Conservation (phyloP, 2,888 invertebrate genomes). For the Agelastica alni region DNA sequence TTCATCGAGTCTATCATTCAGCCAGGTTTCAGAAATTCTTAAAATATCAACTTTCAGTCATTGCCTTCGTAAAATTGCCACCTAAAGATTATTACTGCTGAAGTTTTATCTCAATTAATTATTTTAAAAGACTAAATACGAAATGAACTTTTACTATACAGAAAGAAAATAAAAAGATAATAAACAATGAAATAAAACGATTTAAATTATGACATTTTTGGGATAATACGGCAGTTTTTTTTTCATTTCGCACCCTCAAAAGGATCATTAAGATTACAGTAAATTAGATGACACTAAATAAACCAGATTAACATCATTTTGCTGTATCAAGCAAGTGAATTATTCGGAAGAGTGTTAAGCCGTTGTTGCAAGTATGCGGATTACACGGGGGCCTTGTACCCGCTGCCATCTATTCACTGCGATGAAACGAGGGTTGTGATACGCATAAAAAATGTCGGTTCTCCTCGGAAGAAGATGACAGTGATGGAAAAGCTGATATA, state of each 20-base stretch:
- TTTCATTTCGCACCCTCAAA: background rate
- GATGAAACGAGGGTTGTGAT: slow-evolving; percentile 17
- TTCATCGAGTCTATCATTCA: too few relatives aligned
- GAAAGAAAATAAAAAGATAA: too few relatives aligned
- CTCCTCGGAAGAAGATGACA: slow-evolving; percentile 25
- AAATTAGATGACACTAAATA: slow-evolving; percentile 20
- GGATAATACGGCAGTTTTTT: too few relatives aligned
- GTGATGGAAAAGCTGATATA: slow-evolving; percentile 31
- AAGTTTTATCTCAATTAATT: too few relatives aligned
- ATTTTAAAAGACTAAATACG: too few relatives aligned
- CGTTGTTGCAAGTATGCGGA: slow-evolving; percentile 23
- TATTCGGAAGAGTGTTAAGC: slow-evolving; percentile 28
- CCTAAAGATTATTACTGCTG: too few relatives aligned
- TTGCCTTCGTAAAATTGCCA: too few relatives aligned
- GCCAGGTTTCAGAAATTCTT: too few relatives aligned
- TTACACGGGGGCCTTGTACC: slow-evolving; percentile 19
- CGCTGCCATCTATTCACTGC: slow-evolving; percentile 13
- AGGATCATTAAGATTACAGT: slow-evolving; percentile 16
- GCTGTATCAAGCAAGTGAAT: slow-evolving; percentile 13
- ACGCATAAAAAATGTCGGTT: slow-evolving; percentile 23
- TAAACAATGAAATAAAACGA: too few relatives aligned
- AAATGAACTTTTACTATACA: too few relatives aligned
- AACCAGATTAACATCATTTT: slow-evolving; percentile 16
- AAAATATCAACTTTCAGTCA: too few relatives aligned
- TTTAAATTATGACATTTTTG: too few relatives aligned